Evolutionary conservation across 2,113 vertebrate species (phyloP).

Genomic region (Colius striatus): DNA sequence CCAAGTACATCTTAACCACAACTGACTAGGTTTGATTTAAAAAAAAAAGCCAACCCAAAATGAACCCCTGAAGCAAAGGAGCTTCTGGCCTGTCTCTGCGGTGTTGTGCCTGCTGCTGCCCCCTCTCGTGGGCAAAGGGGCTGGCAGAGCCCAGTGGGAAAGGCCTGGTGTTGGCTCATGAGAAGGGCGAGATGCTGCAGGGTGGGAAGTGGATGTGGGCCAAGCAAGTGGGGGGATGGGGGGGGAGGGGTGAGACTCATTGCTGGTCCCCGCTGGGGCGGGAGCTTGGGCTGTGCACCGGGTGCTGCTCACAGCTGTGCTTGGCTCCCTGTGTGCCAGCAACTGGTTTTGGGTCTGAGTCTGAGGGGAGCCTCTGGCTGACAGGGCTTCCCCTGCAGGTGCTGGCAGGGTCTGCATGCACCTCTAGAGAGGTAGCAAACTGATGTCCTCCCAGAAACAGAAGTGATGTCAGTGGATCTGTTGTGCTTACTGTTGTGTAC

Average conservation of each 20-base stretch:
- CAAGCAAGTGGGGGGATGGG: neutral
- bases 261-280: accelerated
- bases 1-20: neutral
- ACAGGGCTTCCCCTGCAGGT: neutral
- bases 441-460: neutral
- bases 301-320: accelerated
- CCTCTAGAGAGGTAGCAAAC: neutral
- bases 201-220: neutral
- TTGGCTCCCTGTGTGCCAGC: accelerated
- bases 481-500: neutral
- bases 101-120: neutral
- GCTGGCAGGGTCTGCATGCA: neutral
- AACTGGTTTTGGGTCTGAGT: accelerated
- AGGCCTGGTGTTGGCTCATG: neutral
- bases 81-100: accelerated
- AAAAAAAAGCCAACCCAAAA: neutral
- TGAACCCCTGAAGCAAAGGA: neutral
- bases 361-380: neutral
- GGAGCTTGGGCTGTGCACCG: neutral
- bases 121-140: conserved; percentile 23
- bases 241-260: neutral
- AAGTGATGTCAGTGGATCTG: neutral
- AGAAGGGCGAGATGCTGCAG: neutral
- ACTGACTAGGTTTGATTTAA: neutral
- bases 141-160: neutral